phyloP scores from a whole-genome alignment of 2,797 vertebrate species.

The Taenioides sp. region DNA sequence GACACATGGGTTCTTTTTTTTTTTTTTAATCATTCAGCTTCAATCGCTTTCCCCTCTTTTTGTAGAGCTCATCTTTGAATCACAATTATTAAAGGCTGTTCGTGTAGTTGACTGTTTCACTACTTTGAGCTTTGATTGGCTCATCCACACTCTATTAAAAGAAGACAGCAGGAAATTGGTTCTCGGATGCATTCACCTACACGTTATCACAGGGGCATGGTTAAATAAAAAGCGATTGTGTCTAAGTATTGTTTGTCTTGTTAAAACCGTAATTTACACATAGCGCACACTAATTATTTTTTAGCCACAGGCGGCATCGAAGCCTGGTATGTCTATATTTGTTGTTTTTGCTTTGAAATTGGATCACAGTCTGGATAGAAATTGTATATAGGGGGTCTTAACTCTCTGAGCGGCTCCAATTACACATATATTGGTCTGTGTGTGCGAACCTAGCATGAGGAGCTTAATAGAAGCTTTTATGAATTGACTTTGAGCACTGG shows the following conservation, averaged over 20 bases:
- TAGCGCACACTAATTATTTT: neutral
- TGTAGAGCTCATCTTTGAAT: neutral
- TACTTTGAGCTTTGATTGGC: neutral
- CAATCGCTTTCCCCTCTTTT: neutral
- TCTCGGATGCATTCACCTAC: constrained; percentile 1
- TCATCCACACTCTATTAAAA: neutral
- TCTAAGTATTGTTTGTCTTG: neutral
- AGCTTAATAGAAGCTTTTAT: constrained; percentile 6
- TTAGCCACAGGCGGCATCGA: neutral
- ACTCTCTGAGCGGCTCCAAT: neutral
- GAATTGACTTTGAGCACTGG: constrained; percentile 3
- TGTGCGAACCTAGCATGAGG: neutral
- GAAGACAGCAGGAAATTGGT: constrained; percentile 5
- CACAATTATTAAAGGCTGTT: neutral
- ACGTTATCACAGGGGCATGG: neutral
- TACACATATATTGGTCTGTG: neutral
- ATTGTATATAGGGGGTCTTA: neutral
- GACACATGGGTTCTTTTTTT: no score
- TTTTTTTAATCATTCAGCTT: neutral
- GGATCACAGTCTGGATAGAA: neutral
- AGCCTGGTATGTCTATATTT: neutral
- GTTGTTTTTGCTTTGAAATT: neutral
- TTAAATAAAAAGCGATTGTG: neutral
- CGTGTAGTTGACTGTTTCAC: neutral
- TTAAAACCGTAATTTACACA: neutral